A percentile compares a stretch with the other conserved stretches of the same genome.
These are phyloP conservation scores for Diplogasteroides magnus DNA, from an alignment of 1,140 invertebrate genomes.

Conservation along the genomic window DNA sequence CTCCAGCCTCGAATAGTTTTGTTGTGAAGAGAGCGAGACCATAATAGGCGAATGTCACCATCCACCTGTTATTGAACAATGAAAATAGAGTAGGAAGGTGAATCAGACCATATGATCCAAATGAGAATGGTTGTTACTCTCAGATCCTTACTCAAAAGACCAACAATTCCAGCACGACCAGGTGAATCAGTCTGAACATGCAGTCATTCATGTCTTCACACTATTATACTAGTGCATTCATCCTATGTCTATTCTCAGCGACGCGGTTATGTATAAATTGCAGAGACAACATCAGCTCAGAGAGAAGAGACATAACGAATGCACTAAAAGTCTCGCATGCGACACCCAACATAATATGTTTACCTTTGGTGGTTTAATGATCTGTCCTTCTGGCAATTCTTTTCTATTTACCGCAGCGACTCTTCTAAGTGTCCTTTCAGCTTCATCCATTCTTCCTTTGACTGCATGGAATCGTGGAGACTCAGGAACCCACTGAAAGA, in stretches of 20 bases:
- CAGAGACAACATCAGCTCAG: too few relatives aligned
- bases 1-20: conserved; percentile 72
- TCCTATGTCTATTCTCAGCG: too few relatives aligned
- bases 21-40: conserved; percentile 90
- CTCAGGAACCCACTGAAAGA: conserved; percentile 79
- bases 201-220: too few relatives aligned
- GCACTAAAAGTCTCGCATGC: too few relatives aligned
- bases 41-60: conserved; percentile 94
- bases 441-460: conserved; percentile 76
- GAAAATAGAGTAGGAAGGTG: too few relatives aligned
- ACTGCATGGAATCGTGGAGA: conserved; percentile 81
- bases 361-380: conserved; percentile 67
- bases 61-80: too few relatives aligned
- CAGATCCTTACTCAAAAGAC: conserved; percentile 60
- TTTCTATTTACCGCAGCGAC: conserved; percentile 81
- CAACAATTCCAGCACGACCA: conserved; percentile 51
- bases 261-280: too few relatives aligned
- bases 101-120: conserved; percentile 82
- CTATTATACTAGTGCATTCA: too few relatives aligned
- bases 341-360: too few relatives aligned
- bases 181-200: conserved; percentile 12
- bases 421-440: conserved; percentile 74
- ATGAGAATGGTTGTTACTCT: conserved; percentile 66
- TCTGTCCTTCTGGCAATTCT: conserved; percentile 76
- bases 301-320: too few relatives aligned